A percentile compares a stretch with the other conserved stretches of the same genome.
Conservation (phyloP, 2,888 invertebrate genomes). For the Apamea epomidion region DNA sequence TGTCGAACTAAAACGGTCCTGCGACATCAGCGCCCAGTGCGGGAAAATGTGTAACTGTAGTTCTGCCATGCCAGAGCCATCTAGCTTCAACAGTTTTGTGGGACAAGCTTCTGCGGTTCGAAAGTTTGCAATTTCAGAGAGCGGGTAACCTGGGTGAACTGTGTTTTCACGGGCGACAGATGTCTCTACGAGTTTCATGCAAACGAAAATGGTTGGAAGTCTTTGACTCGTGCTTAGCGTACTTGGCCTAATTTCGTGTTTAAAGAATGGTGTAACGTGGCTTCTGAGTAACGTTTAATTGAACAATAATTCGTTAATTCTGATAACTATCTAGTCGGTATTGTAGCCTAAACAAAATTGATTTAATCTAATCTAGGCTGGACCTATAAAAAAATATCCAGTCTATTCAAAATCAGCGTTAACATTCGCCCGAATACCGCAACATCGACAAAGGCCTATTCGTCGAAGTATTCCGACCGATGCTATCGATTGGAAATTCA, state of each 20-base stretch:
- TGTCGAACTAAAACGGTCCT: not conserved
- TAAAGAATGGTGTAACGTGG: conserved; percentile 31
- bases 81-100: conserved; percentile 1
- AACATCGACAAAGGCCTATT: conserved; percentile 50
- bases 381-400: conserved; percentile 5
- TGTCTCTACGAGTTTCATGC: conserved; percentile 52
- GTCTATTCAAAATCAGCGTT: conserved; percentile 29
- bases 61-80: conserved; percentile 11
- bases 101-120: not conserved
- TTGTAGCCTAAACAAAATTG: not conserved
- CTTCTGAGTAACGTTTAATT: conserved; percentile 23
- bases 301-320: not conserved
- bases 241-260: conserved; percentile 55
- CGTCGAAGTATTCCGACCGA: conserved; percentile 64
- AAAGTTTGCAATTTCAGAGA: not conserved
- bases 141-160: too few relatives aligned
- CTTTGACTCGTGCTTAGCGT: conserved; percentile 31
- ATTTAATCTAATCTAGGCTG: not conserved
- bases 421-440: conserved; percentile 48
- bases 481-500: conserved; percentile 69
- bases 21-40: conserved; percentile 14
- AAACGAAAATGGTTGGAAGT: conserved; percentile 1
- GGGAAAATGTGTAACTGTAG: conserved; percentile 33
- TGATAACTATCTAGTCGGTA: not conserved
- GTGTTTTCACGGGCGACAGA: conserved; percentile 40